These are phyloP conservation scores for Andrena cerasifolii DNA, from an alignment of 1,140 invertebrate genomes.

Conservation along the genomic window DNA sequence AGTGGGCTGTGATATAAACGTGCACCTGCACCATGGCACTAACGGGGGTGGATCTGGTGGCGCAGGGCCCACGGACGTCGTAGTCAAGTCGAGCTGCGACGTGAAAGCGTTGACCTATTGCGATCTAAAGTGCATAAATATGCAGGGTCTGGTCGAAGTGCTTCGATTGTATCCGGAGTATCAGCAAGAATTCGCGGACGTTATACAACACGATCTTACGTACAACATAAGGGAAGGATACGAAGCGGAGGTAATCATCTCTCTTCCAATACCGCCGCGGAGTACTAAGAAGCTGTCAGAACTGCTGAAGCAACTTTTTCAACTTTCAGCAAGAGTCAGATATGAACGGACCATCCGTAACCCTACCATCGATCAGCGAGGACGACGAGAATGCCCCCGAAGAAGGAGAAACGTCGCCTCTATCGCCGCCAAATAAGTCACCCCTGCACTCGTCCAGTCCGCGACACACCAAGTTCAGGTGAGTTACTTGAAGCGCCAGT, in stretches of 20 bases:
- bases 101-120: conserved; percentile 97
- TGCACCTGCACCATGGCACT: conserved; percentile 86
- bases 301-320: neutral
- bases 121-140: conserved; percentile 96
- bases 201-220: conserved; percentile 97
- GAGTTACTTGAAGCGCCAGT: conserved; percentile 16
- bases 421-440: conserved; percentile 85
- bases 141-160: conserved; percentile 94
- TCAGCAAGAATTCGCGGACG: conserved; percentile 95
- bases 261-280: neutral
- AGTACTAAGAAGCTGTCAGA: neutral
- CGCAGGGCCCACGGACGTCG: conserved; percentile 85
- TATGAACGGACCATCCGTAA: conserved; percentile 91
- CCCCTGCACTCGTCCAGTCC: conserved; percentile 85
- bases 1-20: conserved; percentile 96
- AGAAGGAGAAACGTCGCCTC: conserved; percentile 86
- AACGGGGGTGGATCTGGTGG: conserved; percentile 78
- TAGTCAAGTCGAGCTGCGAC: conserved; percentile 96
- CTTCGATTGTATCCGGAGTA: conserved; percentile 96
- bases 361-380: conserved; percentile 94
- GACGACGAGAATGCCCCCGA: conserved; percentile 93
- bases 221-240: conserved; percentile 97
- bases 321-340: conserved; percentile 87
- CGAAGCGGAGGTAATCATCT: conserved; percentile 87
- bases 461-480: conserved; percentile 87